A percentile compares a stretch with the other conserved stretches of the same genome.
phyloP scores from a whole-genome alignment of 2,888 invertebrate genomes.

The Coenonympha glycerion region DNA sequence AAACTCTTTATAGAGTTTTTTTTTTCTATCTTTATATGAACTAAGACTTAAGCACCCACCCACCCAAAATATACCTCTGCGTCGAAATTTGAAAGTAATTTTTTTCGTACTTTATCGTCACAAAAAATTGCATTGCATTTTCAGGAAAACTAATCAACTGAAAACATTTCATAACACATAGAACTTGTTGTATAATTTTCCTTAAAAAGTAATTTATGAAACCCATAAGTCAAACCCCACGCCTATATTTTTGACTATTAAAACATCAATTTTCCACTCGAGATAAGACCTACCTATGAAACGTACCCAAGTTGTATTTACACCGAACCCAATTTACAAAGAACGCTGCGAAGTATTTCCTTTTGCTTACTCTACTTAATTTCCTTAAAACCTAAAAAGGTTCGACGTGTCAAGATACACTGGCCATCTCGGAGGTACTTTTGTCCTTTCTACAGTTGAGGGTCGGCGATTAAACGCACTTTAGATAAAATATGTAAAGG shows the following conservation, averaged over 20 bases:
- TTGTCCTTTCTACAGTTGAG: conserved; percentile 42
- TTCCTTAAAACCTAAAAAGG: conserved; percentile 42
- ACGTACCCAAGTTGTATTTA: conserved; percentile 33
- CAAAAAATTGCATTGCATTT: too few species aligned
- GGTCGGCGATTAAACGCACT: conserved; percentile 68
- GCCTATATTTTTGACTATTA: conserved; percentile 44
- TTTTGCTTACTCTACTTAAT: conserved; percentile 42
- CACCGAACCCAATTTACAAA: conserved; percentile 30
- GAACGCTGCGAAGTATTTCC: conserved; percentile 49
- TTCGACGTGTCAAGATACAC: conserved; percentile 44
- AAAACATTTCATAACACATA: too few species aligned
- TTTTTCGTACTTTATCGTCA: too few species aligned
- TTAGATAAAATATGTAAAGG: conserved; percentile 73
- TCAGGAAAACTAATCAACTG: too few species aligned
- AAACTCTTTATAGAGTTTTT: too few species aligned
- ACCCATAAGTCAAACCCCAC: background rate
- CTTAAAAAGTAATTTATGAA: background rate
- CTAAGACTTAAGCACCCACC: too few species aligned
- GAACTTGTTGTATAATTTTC: background rate
- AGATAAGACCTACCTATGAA: conserved; percentile 62
- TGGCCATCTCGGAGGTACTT: conserved; percentile 56
- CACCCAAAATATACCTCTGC: too few species aligned
- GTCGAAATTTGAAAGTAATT: too few species aligned
- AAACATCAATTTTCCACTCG: conserved; percentile 53
- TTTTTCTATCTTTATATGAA: too few species aligned